Conservation (phyloP, 2,113 vertebrate species). For the Centropus bengalensis region DNA sequence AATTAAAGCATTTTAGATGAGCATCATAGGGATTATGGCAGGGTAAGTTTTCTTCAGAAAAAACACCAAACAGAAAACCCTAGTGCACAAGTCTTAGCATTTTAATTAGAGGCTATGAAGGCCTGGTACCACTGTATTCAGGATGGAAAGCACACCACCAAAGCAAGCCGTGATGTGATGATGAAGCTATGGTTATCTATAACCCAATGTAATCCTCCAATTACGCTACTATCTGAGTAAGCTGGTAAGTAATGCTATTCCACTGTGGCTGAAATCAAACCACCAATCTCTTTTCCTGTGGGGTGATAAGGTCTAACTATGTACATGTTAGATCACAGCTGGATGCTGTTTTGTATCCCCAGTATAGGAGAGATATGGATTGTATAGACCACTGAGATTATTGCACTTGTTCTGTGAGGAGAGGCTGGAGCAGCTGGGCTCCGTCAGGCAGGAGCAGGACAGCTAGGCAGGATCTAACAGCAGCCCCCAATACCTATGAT, state of each 20-base stretch:
- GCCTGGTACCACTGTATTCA: background rate
- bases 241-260: background rate
- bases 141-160: background rate
- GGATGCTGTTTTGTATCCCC: background rate
- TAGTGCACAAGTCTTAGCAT: background rate
- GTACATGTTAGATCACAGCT: background rate
- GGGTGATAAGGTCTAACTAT: background rate
- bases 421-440: background rate
- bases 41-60: background rate
- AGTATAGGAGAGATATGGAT: background rate
- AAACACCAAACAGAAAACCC: background rate
- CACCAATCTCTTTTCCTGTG: background rate
- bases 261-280: background rate
- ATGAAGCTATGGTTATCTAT: background rate
- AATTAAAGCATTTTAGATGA: background rate
- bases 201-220: background rate
- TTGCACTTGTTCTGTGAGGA: background rate
- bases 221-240: background rate
- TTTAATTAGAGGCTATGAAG: background rate
- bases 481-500: accelerated
- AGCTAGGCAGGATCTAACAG: background rate
- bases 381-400: background rate
- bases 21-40: background rate
- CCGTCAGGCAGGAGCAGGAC: background rate
- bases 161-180: background rate